phyloP scores from a whole-genome alignment of 2,888 invertebrate genomes.

The Artemia sinica region DNA sequence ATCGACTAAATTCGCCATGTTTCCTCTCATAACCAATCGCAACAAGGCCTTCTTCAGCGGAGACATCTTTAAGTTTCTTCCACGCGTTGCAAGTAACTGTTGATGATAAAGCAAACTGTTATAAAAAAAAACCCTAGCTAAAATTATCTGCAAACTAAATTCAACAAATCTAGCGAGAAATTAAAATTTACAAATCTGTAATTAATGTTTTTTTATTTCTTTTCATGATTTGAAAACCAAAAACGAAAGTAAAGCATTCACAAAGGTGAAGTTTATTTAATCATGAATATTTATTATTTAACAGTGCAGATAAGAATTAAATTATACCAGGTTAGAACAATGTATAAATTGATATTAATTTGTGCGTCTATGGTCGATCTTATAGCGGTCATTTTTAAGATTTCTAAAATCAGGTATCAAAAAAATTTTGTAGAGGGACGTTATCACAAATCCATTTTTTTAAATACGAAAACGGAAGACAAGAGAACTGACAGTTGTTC shows the following conservation, averaged over 20 bases:
- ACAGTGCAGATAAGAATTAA: too few relatives aligned
- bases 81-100: slow-evolving; percentile 37
- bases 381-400: too few relatives aligned
- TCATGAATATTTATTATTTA: background rate
- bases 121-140: background rate
- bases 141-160: too few relatives aligned
- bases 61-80: slow-evolving; percentile 36
- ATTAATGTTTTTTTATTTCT: background rate
- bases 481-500: too few relatives aligned
- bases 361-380: too few relatives aligned
- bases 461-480: too few relatives aligned
- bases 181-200: background rate
- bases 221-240: slow-evolving; percentile 14
- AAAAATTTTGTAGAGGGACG: too few relatives aligned
- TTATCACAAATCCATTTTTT: too few relatives aligned
- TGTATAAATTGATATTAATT: too few relatives aligned
- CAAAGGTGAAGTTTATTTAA: background rate
- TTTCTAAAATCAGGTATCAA: too few relatives aligned
- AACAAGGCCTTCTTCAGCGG: slow-evolving; percentile 39
- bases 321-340: too few relatives aligned
- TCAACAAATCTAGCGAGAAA: background rate
- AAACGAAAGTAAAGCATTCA: slow-evolving; percentile 3
- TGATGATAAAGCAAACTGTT: background rate
- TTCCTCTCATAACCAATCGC: slow-evolving; percentile 36
- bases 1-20: slow-evolving; percentile 30